phyloP scores from a whole-genome alignment of 2,113 vertebrate genomes.

The Rhea americana region DNA sequence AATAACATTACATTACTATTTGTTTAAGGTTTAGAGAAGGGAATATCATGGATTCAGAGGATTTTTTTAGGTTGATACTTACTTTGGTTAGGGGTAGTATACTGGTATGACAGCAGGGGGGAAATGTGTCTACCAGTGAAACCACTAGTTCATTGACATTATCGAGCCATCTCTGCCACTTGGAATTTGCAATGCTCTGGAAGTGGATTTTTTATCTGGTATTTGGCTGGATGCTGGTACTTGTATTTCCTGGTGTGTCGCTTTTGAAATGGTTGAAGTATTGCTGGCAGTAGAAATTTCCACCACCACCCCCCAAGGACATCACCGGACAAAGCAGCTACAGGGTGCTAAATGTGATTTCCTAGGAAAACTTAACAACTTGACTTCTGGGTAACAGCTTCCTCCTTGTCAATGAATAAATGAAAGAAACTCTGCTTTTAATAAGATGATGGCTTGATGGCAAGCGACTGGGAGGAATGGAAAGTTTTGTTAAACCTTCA shows the following conservation, averaged over 20 bases:
- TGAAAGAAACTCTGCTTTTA: background rate
- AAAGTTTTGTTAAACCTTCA: background rate
- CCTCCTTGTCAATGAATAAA: background rate
- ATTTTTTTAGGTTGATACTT: background rate
- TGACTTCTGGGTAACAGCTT: background rate
- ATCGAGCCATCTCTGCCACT: fast-evolving
- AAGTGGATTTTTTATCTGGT: background rate
- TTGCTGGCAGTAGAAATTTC: background rate
- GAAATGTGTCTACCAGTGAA: background rate
- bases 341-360: background rate
- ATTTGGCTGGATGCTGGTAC: background rate
- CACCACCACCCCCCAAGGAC: background rate
- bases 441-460: background rate
- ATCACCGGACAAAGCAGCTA: background rate
- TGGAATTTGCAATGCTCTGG: background rate
- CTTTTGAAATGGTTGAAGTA: background rate
- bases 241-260: background rate
- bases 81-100: background rate
- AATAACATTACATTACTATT: fast-evolving
- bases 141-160: background rate
- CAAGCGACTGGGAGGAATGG: background rate
- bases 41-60: background rate
- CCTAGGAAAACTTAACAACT: background rate
- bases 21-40: background rate
- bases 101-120: background rate